phyloP scores from a whole-genome alignment of 2,797 vertebrate genomes.

The Amniataba percoides region DNA sequence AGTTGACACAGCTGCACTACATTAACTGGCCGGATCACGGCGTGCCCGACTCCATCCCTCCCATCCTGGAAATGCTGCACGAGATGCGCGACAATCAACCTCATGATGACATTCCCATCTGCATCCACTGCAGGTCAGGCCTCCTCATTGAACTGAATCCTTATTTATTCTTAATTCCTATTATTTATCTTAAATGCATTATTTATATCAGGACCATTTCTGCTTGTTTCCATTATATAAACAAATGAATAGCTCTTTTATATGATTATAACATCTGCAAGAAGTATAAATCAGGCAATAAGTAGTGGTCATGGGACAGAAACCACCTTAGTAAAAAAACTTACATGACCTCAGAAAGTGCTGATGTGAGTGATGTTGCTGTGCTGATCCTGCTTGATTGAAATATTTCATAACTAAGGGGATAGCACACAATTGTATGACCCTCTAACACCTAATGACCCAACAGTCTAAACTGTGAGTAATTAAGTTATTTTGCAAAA shows the following conservation, averaged over 20 bases:
- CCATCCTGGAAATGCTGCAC: slow-evolving; percentile 92
- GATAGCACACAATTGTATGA: neutral
- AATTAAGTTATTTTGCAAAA: neutral
- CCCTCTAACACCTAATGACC: neutral
- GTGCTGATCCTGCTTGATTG: neutral
- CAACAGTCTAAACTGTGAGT: neutral
- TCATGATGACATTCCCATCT: slow-evolving; percentile 89
- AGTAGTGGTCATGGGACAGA: neutral
- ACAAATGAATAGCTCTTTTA: neutral
- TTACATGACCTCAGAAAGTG: neutral
- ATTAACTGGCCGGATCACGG: slow-evolving; percentile 97
- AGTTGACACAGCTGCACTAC: slow-evolving; percentile 94
- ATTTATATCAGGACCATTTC: neutral
- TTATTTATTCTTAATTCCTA: too few species aligned
- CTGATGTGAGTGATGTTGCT: neutral
- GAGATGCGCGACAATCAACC: slow-evolving; percentile 90
- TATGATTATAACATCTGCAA: neutral
- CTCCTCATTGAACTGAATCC: neutral
- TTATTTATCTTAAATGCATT: too few species aligned
- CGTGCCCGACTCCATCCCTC: slow-evolving; percentile 90
- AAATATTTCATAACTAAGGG: neutral
- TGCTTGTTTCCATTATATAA: neutral
- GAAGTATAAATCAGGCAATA: neutral
- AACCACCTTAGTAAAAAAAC: neutral
- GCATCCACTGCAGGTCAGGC: slow-evolving; percentile 96